These are phyloP conservation scores for Crotalus horridus DNA, from an alignment of 2,113 vertebrate genomes.

Conservation along the genomic window DNA sequence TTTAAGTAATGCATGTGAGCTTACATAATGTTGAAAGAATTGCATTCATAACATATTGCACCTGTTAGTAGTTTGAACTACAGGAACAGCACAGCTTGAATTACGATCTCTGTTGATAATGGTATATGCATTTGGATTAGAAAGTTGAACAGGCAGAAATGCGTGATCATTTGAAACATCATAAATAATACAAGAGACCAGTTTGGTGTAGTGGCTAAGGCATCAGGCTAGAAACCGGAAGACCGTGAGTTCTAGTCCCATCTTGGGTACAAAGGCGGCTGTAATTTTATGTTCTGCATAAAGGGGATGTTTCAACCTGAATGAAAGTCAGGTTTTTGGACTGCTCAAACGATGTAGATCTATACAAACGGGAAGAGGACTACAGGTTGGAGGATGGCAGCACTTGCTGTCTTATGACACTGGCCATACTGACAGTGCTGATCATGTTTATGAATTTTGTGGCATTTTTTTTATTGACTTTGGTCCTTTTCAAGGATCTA, in stretches of 20 bases:
- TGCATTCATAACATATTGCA: constrained; percentile 37
- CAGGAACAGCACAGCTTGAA: constrained; percentile 13
- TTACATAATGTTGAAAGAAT: constrained; percentile 45
- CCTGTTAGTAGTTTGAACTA: constrained; percentile 46
- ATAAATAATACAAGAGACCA: neutral
- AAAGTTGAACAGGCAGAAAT: neutral
- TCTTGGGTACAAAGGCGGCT: neutral
- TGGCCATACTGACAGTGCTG: neutral
- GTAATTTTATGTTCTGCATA: neutral
- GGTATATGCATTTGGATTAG: constrained; percentile 7
- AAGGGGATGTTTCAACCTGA: neutral
- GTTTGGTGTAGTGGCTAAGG: neutral
- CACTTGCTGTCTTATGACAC: neutral
- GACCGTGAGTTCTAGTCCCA: neutral
- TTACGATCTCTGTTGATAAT: constrained; percentile 43
- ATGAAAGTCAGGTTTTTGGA: neutral
- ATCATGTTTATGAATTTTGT: neutral
- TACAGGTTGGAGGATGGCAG: neutral
- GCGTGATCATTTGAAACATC: neutral
- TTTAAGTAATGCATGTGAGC: constrained; percentile 48
- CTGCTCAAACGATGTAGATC: neutral
- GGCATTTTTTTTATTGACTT: neutral
- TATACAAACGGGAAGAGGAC: neutral
- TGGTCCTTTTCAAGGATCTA: neutral
- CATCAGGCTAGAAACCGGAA: neutral